These are phyloP conservation scores for Zosterops hypoxanthus DNA, from an alignment of 2,113 vertebrate species.

Conservation along the genomic window DNA sequence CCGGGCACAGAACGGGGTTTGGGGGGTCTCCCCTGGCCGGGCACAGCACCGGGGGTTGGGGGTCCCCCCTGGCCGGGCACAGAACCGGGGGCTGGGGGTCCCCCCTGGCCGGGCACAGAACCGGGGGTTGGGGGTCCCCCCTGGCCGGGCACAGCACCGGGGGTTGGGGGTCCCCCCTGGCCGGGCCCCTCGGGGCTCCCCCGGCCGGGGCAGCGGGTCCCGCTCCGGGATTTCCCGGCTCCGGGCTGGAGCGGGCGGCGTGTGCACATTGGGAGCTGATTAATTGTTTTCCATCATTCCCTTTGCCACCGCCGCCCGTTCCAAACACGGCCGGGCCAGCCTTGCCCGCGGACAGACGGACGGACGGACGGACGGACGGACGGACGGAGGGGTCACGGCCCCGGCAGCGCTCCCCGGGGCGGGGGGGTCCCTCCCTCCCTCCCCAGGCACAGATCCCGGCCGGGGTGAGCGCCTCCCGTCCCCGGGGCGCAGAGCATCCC, in stretches of 20 bases:
- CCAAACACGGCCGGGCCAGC: not conserved
- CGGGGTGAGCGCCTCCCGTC: not conserved
- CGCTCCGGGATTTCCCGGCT: not conserved
- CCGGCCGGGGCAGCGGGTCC: not conserved
- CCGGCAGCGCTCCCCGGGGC: not conserved
- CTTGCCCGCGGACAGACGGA: not conserved
- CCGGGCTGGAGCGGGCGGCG: not conserved
- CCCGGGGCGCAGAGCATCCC: not conserved
- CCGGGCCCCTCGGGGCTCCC: not conserved
- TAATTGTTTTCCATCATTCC: not conserved
- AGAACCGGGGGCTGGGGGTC: no score
- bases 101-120: no score
- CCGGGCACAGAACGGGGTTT: not conserved
- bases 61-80: no score
- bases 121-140: not conserved
- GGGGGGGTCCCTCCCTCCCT: not conserved
- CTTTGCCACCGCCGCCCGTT: not conserved
- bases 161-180: not conserved
- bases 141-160: not conserved
- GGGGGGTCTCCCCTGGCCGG: no score
- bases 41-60: no score
- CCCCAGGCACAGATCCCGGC: not conserved
- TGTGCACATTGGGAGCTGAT: not conserved
- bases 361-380: no score
- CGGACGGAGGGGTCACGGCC: no score